These are phyloP conservation scores for Ophion ellenae DNA, from an alignment of 2,888 invertebrate genomes.

Conservation along the genomic window DNA sequence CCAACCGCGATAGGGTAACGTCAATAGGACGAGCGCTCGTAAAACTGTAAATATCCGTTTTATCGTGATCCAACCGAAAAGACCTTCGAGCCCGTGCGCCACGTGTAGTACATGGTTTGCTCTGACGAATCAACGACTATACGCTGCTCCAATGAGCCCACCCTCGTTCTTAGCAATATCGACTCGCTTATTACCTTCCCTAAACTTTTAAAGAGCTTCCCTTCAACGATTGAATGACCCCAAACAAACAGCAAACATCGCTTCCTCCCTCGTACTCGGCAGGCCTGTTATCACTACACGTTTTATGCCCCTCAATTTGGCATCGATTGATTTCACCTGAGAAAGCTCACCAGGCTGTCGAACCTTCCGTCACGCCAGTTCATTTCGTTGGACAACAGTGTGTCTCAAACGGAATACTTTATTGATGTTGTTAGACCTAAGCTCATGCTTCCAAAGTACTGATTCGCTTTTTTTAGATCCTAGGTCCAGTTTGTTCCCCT, in stretches of 20 bases:
- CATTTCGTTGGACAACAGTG: neutral
- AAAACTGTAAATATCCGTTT: neutral
- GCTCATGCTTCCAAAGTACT: neutral
- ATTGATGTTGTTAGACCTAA: neutral
- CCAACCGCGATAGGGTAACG: neutral
- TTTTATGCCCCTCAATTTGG: conserved; percentile 20
- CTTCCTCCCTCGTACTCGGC: conserved; percentile 7
- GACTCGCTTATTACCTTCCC: neutral
- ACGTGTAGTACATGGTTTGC: neutral
- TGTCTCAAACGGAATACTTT: neutral
- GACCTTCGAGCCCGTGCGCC: neutral
- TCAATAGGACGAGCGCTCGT: neutral
- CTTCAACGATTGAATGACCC: conserved; percentile 35
- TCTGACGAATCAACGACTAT: conserved; percentile 7
- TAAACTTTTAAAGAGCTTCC: conserved; percentile 5
- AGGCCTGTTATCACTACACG: conserved; percentile 6
- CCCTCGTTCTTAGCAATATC: neutral
- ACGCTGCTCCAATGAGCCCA: neutral
- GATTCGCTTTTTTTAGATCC: neutral
- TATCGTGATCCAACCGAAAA: conserved; percentile 15
- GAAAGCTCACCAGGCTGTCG: conserved; percentile 25
- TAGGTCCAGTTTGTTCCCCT: too few relatives aligned
- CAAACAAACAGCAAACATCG: conserved; percentile 19
- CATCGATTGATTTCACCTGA: conserved; percentile 41
- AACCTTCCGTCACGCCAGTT: conserved; percentile 37